Base-by-base conservation (phyloP, 2,113 vertebrate genomes). In the Hippoglossus stenolepis region DNA sequence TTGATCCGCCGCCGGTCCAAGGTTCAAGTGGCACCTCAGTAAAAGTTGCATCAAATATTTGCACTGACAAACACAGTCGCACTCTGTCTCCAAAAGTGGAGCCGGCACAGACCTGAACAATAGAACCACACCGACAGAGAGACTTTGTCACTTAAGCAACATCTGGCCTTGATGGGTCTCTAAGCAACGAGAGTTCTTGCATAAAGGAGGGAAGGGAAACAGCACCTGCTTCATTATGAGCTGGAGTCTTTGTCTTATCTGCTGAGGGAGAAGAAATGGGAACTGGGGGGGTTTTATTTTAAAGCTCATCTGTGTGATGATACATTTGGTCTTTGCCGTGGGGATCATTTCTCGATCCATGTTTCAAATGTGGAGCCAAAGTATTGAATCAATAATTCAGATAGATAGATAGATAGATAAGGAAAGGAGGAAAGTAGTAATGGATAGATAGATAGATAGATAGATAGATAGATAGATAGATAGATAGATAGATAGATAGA, bases 131-230 rank as follows among this genome's bases (percentile, higher is more conserved):
- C 85, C 69, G 79, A 83, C 68, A 67, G 69, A 78, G 68, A 69
- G 65, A 21, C 67, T 87, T 68, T 84, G 79, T 79, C 69, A 62
- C 65, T 85, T 56, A 73, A 72, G 63, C 58, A 83, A 79, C 83
- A 84, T 67, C 83, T 86, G 83, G 66, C 82, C 66, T 45, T 74
- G 67, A 74, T 67, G 73, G 74, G 89, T 93, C 76, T 91, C 91
- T 61, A 90, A 89, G 91, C 91, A 93, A 91, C 91, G 5, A n/a
- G 82, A 70, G 51, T 79, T 61, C 58, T 70, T 47, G 73, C 31
- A 73, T 71, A 79, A 70, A 68, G 2, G 60, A 82, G 47, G 47
- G 67, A 7, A 31, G 31, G 31, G 60, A 77, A 80, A 75, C 51
- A 54, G 67, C 40, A 43, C 53, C 31, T 58, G 38, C 71, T 74